Evolutionary conservation across 1,140 invertebrate species (phyloP).

Genomic region (Branchinecta lynchi): DNA sequence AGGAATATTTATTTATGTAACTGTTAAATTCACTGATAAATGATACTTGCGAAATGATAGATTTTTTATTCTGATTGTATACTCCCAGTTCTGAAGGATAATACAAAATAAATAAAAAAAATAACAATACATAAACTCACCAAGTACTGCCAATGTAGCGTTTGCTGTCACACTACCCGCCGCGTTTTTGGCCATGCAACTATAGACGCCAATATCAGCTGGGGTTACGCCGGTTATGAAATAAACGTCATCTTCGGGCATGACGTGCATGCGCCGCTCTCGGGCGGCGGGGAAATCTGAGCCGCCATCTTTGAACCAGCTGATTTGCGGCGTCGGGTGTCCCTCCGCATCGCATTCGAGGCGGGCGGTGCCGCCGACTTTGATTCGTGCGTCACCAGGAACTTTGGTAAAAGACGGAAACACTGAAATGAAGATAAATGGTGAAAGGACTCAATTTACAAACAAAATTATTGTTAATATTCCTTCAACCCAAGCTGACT

Average conservation of each 20-base stretch:
- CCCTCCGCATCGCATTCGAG: conserved; percentile 81
- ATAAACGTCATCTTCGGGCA: conserved; percentile 75
- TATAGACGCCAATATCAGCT: conserved; percentile 77
- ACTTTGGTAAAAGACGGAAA: conserved; percentile 72
- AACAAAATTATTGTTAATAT: too few species aligned
- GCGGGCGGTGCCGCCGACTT: conserved; percentile 65
- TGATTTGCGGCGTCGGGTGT: conserved; percentile 69
- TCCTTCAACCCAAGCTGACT: too few species aligned
- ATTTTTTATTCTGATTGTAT: too few species aligned
- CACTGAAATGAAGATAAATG: conserved; percentile 38
- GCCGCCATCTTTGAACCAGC: conserved; percentile 85
- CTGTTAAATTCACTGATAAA: too few species aligned
- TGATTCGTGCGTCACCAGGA: conserved; percentile 65
- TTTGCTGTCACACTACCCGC: conserved; percentile 64
- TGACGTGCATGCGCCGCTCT: conserved; percentile 80
- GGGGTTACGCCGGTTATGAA: conserved; percentile 79
- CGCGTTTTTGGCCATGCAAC: conserved; percentile 76
- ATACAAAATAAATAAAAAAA: too few species aligned
- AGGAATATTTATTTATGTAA: too few species aligned
- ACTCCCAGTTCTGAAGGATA: too few species aligned
- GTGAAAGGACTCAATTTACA: too few species aligned
- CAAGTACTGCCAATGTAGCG: conserved; percentile 68
- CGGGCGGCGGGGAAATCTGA: conserved; percentile 86
- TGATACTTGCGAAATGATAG: too few species aligned
- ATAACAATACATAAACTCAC: conserved; percentile 36